Evolutionary conservation across 2,113 vertebrate genomes (phyloP).

Genomic region (Herpailurus yagouaroundi): DNA sequence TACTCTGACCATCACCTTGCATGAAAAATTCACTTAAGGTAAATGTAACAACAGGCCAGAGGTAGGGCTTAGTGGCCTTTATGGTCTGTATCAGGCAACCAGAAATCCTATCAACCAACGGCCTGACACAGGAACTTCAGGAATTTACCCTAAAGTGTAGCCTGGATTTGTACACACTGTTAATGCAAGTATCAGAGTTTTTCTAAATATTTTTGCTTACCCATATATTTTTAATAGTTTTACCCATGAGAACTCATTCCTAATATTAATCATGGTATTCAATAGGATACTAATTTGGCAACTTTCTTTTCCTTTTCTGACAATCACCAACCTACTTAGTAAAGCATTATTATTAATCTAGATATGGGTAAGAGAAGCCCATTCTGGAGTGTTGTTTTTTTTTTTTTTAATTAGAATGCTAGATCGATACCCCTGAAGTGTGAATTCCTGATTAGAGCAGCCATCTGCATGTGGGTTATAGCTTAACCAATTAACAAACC

Average conservation of each 20-base stretch:
- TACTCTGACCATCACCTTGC: not conserved
- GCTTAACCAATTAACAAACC: not conserved
- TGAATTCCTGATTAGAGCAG: slow-evolving; percentile 28
- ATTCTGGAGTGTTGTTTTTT: not conserved
- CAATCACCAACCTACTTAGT: not conserved
- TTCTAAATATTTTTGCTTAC: not conserved
- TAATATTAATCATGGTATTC: not conserved
- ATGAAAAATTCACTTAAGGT: not conserved
- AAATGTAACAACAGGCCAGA: not conserved
- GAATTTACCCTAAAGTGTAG: not conserved
- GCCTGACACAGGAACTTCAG: not conserved
- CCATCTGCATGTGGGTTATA: not conserved
- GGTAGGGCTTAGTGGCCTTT: not conserved
- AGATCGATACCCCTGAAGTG: not conserved
- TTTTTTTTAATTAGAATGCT: slow-evolving; percentile 10
- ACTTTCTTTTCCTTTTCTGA: not conserved
- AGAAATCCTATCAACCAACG: not conserved
- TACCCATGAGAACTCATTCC: not conserved
- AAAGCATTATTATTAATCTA: not conserved
- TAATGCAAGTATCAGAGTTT: not conserved
- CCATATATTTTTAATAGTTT: not conserved
- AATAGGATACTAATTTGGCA: not conserved
- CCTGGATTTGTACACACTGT: not conserved
- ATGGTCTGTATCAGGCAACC: not conserved
- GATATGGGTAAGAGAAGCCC: not conserved